phyloP scores from a whole-genome alignment of 2,113 vertebrate species.

The Diadophis punctatus region DNA sequence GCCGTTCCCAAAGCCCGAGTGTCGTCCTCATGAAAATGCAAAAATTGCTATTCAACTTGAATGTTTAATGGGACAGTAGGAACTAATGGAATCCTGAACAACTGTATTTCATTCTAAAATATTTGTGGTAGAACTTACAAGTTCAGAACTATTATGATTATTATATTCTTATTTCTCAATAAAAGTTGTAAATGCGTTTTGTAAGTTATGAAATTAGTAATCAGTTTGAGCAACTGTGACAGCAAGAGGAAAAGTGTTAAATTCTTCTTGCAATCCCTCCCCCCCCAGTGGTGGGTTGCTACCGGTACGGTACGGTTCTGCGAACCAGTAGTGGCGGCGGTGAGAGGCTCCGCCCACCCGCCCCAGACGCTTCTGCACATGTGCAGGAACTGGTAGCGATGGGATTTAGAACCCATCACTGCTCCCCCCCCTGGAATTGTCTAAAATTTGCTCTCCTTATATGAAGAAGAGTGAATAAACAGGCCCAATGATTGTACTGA shows the following conservation, averaged over 20 bases:
- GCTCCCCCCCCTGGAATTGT: background rate
- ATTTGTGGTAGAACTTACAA: background rate
- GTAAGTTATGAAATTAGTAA: background rate
- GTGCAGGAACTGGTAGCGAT: too few species aligned
- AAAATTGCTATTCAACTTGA: background rate
- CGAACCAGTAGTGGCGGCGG: too few species aligned
- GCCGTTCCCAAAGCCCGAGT: background rate
- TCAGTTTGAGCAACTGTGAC: background rate
- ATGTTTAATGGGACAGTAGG: background rate
- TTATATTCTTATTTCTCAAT: background rate
- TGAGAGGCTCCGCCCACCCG: too few species aligned
- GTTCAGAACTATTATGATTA: background rate
- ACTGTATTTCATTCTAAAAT: background rate
- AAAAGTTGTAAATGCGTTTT: background rate
- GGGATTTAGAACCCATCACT: too few species aligned
- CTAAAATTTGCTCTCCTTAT: background rate
- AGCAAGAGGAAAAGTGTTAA: too few species aligned
- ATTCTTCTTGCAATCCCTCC: background rate
- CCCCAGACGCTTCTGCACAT: too few species aligned
- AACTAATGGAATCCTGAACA: background rate
- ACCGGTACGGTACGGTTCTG: too few species aligned
- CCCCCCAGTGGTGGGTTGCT: too few species aligned
- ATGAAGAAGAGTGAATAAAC: background rate
- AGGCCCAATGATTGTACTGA: background rate
- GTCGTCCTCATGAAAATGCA: background rate